Percentiles rank a stretch among this genome's conserved stretches.
Evolutionary conservation across 2,113 vertebrate species (phyloP).

Genomic region (Notechis scutatus): DNA sequence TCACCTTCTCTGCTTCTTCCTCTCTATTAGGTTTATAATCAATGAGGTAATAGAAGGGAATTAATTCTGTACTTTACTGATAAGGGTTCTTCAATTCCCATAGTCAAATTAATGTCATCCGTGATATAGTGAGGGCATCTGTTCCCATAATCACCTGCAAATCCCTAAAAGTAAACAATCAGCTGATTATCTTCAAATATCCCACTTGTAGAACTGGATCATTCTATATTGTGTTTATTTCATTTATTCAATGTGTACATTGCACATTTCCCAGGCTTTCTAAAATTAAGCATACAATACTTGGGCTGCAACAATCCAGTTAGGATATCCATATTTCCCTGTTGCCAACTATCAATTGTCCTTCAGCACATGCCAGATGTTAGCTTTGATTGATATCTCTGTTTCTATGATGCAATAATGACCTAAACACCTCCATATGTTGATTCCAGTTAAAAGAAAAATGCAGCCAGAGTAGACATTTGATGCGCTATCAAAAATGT

Average conservation of each 20-base stretch:
- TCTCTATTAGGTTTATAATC: not conserved
- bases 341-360: not conserved
- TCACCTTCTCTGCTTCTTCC: not conserved
- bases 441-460: not conserved
- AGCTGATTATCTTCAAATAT: not conserved
- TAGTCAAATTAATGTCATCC: not conserved
- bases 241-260: not conserved
- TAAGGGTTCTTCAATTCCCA: not conserved
- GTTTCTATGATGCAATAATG: not conserved
- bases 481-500: not conserved
- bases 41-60: not conserved
- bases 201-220: not conserved
- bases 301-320: not conserved
- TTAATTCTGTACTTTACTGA: not conserved
- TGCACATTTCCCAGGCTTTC: not conserved
- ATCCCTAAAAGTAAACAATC: not conserved
- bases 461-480: not conserved
- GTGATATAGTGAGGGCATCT: not conserved
- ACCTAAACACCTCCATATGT: not conserved
- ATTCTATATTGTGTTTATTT: not conserved
- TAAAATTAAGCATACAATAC: not conserved
- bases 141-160: not conserved
- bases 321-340: not conserved
- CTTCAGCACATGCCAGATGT: not conserved
- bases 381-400: slow-evolving; percentile 14